A percentile compares a stretch with the other conserved stretches of the same genome.
Evolutionary conservation across 2,888 invertebrate species (phyloP).

Genomic region (Cistogaster globosa): DNA sequence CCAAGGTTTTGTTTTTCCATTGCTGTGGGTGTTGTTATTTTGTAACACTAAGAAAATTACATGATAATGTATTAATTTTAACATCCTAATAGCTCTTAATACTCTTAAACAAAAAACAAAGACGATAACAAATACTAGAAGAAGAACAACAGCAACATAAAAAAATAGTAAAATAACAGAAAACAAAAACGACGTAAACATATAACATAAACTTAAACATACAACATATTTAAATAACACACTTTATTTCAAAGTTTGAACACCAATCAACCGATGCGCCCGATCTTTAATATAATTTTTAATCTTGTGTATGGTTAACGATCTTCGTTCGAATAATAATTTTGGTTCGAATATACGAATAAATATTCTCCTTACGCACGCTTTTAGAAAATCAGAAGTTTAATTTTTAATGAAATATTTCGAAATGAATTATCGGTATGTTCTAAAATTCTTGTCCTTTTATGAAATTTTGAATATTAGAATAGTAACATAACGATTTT

Average conservation of each 20-base stretch:
- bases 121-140: constrained; percentile 38
- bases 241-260: constrained; percentile 1
- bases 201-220: no score
- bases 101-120: constrained; percentile 50
- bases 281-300: no score
- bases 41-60: constrained; percentile 73
- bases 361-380: no score
- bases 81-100: constrained; percentile 71
- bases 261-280: neutral
- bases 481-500: no score
- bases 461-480: no score
- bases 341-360: no score
- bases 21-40: constrained; percentile 67
- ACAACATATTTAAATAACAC: constrained; percentile 2
- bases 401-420: no score
- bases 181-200: constrained; percentile 11
- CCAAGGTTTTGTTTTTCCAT: constrained; percentile 28
- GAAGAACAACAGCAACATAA: constrained; percentile 15
- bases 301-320: no score
- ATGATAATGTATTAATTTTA: constrained; percentile 74
- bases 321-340: no score
- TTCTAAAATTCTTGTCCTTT: no score
- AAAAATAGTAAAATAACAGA: constrained; percentile 29
- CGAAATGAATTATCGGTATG: no score
- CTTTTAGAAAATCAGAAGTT: no score